phyloP scores from a whole-genome alignment of 2,797 vertebrate species.

The Melanotaenia maccullochi region DNA sequence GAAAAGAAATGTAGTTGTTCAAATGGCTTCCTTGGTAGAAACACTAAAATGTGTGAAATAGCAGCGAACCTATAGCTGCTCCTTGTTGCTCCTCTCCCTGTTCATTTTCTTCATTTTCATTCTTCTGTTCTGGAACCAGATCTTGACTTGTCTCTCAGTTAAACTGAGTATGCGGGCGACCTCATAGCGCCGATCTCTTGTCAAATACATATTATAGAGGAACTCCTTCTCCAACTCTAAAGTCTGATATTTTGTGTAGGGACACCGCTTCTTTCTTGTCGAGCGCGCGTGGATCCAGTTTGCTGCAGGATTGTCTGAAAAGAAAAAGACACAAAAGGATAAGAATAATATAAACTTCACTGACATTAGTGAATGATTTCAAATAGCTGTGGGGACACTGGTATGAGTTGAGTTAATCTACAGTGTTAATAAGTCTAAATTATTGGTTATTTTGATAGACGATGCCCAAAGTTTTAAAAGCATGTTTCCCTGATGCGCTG shows the following conservation, averaged over 20 bases:
- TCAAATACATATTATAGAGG: conserved; percentile 99
- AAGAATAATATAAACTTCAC: conserved; percentile 7
- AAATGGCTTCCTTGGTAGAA: conserved; percentile 49
- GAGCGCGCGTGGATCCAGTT: conserved; percentile 99
- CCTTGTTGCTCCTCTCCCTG: conserved; percentile 92
- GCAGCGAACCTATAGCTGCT: conserved; percentile 77
- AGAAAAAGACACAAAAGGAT: conserved; percentile 4
- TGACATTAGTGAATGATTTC: not conserved
- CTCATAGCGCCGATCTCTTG: conserved; percentile 95
- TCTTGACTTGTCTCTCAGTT: conserved; percentile 99
- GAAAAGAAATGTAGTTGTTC: conserved; percentile 37
- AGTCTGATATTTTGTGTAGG: conserved; percentile 98
- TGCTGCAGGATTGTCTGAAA: conserved; percentile 93
- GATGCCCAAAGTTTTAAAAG: not conserved
- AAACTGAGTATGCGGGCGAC: conserved; percentile 97
- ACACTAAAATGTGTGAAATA: conserved; percentile 31
- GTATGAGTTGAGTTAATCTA: not conserved
- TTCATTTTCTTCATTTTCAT: conserved; percentile 99
- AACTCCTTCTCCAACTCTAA: conserved; percentile 99
- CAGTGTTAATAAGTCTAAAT: conserved; percentile 1
- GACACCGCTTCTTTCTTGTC: conserved; percentile 97
- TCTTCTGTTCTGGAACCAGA: conserved; percentile 99
- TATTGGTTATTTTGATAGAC: conserved; percentile 1
- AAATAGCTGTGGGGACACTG: not conserved
- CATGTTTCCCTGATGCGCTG: not conserved